phyloP scores from a whole-genome alignment of 35 echinoderm and acorn worm species.

The Eucidaris tribuloides region DNA sequence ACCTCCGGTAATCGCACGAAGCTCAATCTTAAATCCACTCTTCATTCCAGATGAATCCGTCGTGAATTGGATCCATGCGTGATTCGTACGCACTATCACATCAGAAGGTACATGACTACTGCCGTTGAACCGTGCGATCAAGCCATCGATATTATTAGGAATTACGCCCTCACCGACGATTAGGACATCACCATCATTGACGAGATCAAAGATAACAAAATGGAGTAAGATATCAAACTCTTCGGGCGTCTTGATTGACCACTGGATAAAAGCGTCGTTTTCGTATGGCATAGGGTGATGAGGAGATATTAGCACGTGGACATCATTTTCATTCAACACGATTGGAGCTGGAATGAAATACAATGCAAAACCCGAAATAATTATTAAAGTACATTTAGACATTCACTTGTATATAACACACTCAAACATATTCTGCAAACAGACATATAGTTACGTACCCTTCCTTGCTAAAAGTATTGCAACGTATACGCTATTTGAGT shows the following conservation, averaged over 20 bases:
- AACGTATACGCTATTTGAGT: too few relatives aligned
- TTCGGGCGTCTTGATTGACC: neutral
- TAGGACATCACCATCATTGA: neutral
- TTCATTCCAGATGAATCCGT: neutral
- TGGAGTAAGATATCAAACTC: neutral
- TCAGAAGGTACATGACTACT: neutral
- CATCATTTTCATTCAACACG: neutral
- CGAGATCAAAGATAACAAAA: conserved; percentile 2
- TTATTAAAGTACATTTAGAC: too few relatives aligned
- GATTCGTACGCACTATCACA: neutral
- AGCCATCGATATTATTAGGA: neutral
- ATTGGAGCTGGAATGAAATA: neutral
- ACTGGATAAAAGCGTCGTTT: conserved; percentile 14
- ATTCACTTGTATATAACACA: too few relatives aligned
- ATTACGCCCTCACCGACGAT: neutral
- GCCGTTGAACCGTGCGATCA: neutral
- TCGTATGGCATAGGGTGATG: conserved; percentile 5
- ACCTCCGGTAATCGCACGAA: neutral
- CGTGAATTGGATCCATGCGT: neutral
- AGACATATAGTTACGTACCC: too few relatives aligned
- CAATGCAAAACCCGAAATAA: too few relatives aligned
- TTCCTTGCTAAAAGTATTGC: too few relatives aligned
- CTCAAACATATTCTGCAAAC: too few relatives aligned
- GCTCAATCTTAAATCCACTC: neutral
- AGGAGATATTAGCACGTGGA: neutral